phyloP scores from a whole-genome alignment of 2,888 invertebrate genomes.

The Nebria salina region DNA sequence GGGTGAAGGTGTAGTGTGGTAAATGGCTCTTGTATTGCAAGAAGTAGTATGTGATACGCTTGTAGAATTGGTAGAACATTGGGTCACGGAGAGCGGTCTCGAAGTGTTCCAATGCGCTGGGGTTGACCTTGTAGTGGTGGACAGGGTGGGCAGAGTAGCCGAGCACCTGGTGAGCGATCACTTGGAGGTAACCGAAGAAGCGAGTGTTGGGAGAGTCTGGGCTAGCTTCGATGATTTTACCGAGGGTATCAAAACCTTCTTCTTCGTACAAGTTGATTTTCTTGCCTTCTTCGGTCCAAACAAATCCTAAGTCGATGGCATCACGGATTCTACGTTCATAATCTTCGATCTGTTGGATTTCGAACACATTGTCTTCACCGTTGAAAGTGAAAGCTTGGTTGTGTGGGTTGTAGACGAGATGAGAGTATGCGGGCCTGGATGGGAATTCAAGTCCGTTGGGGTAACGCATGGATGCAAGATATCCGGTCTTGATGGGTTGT shows the following conservation, averaged over 20 bases:
- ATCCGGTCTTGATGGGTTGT: conserved; percentile 64
- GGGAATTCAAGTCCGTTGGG: conserved; percentile 71
- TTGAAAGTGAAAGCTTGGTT: conserved; percentile 62
- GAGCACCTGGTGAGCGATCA: conserved; percentile 68
- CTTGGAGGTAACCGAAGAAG: conserved; percentile 70
- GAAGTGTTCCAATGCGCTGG: conserved; percentile 73
- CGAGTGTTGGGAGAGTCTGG: conserved; percentile 69
- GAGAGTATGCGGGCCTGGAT: conserved; percentile 64
- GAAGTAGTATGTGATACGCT: conserved; percentile 70
- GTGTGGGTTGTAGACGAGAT: conserved; percentile 51
- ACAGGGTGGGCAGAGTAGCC: conserved; percentile 61
- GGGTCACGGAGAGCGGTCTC: conserved; percentile 75
- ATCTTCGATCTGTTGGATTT: conserved; percentile 65
- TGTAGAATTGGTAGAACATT: conserved; percentile 74
- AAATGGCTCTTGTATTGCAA: conserved; percentile 68
- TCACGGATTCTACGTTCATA: conserved; percentile 69
- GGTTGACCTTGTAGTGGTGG: conserved; percentile 63
- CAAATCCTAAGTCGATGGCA: conserved; percentile 69
- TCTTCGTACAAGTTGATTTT: conserved; percentile 69
- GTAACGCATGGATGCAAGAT: conserved; percentile 69
- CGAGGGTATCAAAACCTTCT: conserved; percentile 72
- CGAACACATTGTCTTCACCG: conserved; percentile 46
- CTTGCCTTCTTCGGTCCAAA: conserved; percentile 64
- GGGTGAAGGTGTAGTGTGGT: conserved; percentile 70
- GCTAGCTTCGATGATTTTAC: conserved; percentile 72